These are phyloP conservation scores for Clitarchus hookeri DNA, from an alignment of 2,888 invertebrate genomes.

Conservation along the genomic window DNA sequence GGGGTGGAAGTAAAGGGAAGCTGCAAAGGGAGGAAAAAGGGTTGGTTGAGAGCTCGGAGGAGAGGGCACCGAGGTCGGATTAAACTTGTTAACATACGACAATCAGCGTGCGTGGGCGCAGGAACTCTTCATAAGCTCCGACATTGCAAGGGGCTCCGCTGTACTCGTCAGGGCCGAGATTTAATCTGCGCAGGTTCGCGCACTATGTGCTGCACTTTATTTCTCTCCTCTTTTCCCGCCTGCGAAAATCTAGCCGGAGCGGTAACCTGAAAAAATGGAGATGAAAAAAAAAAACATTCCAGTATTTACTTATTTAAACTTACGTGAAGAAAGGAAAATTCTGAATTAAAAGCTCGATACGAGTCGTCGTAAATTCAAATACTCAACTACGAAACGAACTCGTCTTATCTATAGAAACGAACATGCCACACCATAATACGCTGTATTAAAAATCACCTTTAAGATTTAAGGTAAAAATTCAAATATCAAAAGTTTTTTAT, in stretches of 20 bases:
- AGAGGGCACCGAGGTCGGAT: not conserved
- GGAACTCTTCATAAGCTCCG: not conserved
- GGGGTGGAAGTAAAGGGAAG: not conserved
- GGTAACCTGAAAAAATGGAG: not conserved
- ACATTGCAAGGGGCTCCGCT: not conserved
- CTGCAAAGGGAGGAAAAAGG: not conserved
- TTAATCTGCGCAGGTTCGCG: not conserved
- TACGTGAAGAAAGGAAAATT: not conserved
- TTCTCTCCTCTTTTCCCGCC: not conserved
- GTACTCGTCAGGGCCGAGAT: not conserved
- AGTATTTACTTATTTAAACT: not conserved
- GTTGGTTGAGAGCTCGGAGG: not conserved
- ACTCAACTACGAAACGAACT: no score
- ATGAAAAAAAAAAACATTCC: not conserved
- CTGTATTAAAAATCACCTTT: no score
- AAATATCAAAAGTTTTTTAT: no score
- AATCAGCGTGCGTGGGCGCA: not conserved
- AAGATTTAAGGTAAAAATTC: no score
- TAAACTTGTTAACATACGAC: slow-evolving; percentile 10
- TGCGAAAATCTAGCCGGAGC: not conserved
- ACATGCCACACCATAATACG: no score
- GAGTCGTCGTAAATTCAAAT: no score
- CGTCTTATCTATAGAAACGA: no score
- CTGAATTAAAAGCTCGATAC: no score
- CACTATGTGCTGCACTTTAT: not conserved